Evolutionary conservation across 2,113 vertebrate species (phyloP), one percentile per base, ranked within the genome.

Genomic region (Amblyornis subalaris): DNA sequence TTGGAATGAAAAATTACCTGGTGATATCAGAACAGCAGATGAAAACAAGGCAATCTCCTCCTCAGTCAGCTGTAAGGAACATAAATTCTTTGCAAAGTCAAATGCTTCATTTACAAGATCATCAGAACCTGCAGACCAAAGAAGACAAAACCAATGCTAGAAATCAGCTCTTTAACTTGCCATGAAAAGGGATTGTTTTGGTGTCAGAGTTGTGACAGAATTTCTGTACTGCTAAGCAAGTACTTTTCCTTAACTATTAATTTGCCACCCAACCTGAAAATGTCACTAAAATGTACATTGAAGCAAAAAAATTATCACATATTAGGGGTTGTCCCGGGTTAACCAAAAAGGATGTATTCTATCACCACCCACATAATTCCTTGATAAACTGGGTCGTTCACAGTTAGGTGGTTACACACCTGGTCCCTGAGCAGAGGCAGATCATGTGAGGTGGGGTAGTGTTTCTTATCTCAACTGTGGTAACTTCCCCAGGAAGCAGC

Each of bases 21-120:
- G 99, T 92, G 99, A 99, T 98, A 99, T 99, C 85, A 99, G 98
- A 84, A 99, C 99, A 78, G 99, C 99, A 83, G 99, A 99, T 36
- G 99, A 99, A 98, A 99, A 99, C 97, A 99, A 98, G 80, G 99
- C 99, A 85, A 99, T 99, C 96, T 99, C 99, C 91, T 99, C 99
- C 83, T 99, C 99, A 6, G 99, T 99, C 90, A 99, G 98, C 97
- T 99, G 99, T 97, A 99, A 98, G 80, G 99, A 99, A 97, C 99
- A 99, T 89, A 99, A 98, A 98, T 99, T 99, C 98, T 99, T 99
- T 95, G 99, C 99, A 96, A 99, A 99, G 97, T 99, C 99, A 97
- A 99, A 99, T 7, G 99, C 99, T 69, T 99, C 99, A 92, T 98
- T 99, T 96, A 99, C 99, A 91, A 99, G 98, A 97, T 99, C 99